Conservation (phyloP, 2,888 invertebrate genomes). For the Apocheima hispidaria region DNA sequence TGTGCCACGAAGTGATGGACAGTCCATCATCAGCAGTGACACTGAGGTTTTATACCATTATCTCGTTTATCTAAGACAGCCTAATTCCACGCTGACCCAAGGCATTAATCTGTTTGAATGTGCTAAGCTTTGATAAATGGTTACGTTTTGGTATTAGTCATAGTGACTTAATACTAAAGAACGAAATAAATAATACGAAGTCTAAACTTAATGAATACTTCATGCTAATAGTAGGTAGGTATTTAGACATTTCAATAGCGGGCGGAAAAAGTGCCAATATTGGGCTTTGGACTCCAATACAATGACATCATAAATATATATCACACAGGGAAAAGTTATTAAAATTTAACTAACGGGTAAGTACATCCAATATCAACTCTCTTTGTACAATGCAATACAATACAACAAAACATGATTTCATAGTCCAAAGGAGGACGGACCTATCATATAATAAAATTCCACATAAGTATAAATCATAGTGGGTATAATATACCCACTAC, state of each 20-base stretch:
- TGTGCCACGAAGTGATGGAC: constrained; percentile 39
- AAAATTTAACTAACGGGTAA: neutral
- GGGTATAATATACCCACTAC: neutral
- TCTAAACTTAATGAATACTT: neutral
- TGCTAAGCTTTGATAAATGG: constrained; percentile 28
- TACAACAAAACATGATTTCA: constrained; percentile 4
- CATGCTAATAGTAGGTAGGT: neutral
- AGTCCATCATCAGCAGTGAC: constrained; percentile 30
- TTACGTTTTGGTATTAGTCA: constrained; percentile 24
- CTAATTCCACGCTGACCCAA: constrained; percentile 36
- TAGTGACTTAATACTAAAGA: constrained; percentile 12
- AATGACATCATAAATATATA: neutral
- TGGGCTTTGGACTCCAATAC: too few relatives aligned
- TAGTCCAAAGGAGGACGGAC: neutral
- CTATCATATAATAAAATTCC: neutral
- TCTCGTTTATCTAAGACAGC: constrained; percentile 44
- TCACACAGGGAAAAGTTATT: neutral
- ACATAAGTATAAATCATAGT: neutral
- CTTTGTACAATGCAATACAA: neutral
- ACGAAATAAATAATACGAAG: neutral
- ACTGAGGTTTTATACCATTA: constrained; percentile 43
- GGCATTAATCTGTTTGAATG: constrained; percentile 26
- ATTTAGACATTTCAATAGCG: neutral
- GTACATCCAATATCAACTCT: neutral
- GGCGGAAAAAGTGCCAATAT: neutral